phyloP scores from a whole-genome alignment of 2,888 invertebrate species.

The Scotopteryx bipunctaria region DNA sequence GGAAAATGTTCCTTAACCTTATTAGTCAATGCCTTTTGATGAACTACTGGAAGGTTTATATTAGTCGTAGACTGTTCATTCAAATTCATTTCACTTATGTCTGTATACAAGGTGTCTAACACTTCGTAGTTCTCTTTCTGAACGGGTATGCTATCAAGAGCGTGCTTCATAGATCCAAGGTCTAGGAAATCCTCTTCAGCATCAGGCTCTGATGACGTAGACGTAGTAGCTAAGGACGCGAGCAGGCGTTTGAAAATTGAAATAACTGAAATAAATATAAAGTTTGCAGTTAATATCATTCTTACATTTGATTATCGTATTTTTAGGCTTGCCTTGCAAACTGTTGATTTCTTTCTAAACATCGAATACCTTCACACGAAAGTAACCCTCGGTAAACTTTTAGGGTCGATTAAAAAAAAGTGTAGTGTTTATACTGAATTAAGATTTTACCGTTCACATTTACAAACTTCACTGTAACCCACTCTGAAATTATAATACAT shows the following conservation, averaged over 20 bases:
- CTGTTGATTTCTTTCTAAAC: no score
- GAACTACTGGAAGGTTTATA: neutral
- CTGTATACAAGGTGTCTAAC: conserved; percentile 14
- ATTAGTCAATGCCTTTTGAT: conserved; percentile 16
- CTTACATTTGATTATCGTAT: no score
- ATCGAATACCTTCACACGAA: no score
- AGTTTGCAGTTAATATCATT: no score
- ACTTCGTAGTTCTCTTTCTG: conserved; percentile 5
- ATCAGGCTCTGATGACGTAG: conserved; percentile 7
- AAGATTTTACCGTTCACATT: no score
- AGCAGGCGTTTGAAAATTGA: conserved; percentile 19
- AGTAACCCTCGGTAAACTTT: no score
- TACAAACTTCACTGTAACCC: no score
- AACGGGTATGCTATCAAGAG: conserved; percentile 15
- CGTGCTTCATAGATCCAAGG: conserved; percentile 19
- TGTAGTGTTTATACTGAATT: no score
- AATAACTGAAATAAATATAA: conserved; percentile 20
- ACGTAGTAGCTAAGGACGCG: conserved; percentile 10
- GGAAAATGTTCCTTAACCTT: conserved; percentile 21
- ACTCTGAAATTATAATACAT: no score
- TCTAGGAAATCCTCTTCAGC: conserved; percentile 11
- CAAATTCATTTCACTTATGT: conserved; percentile 15
- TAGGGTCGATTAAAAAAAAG: no score
- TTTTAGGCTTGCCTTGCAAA: no score
- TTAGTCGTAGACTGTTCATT: conserved; percentile 8